These are phyloP conservation scores for Ovis canadensis DNA, from an alignment of 2,113 vertebrate species.

Conservation along the genomic window DNA sequence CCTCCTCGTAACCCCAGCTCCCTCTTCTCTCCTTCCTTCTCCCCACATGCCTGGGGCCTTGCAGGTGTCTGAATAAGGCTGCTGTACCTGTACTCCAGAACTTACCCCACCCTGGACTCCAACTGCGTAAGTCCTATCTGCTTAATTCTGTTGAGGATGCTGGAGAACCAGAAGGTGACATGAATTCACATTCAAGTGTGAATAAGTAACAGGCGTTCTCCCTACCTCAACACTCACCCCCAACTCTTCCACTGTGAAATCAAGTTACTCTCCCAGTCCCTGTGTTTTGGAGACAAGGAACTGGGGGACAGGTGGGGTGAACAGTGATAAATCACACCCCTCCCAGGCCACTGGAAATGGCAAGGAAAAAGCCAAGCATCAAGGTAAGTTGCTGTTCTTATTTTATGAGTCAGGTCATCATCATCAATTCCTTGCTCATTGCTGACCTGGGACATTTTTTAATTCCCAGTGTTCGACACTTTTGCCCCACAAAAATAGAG, in stretches of 20 bases:
- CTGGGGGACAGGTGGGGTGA: neutral
- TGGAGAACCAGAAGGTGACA: neutral
- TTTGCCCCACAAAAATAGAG: neutral
- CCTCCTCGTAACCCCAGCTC: neutral
- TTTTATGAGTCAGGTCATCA: neutral
- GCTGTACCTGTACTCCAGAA: neutral
- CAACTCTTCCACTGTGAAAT: neutral
- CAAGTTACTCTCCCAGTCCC: neutral
- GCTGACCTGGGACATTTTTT: neutral
- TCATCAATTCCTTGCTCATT: neutral
- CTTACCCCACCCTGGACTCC: neutral
- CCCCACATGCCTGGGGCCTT: neutral
- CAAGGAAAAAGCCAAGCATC: neutral
- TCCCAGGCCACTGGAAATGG: neutral
- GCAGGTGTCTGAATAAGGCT: neutral
- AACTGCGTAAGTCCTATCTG: neutral
- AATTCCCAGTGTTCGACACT: neutral
- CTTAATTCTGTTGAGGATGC: neutral
- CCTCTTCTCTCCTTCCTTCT: neutral
- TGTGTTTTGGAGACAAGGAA: neutral
- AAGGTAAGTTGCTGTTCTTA: neutral
- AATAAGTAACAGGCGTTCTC: neutral
- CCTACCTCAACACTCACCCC: no score
- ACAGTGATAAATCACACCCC: neutral
- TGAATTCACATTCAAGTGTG: neutral